Evolutionary conservation across 2,113 vertebrate species (phyloP), one percentile per base, ranked within the genome.

Genomic region (Dipodomys spectabilis): DNA sequence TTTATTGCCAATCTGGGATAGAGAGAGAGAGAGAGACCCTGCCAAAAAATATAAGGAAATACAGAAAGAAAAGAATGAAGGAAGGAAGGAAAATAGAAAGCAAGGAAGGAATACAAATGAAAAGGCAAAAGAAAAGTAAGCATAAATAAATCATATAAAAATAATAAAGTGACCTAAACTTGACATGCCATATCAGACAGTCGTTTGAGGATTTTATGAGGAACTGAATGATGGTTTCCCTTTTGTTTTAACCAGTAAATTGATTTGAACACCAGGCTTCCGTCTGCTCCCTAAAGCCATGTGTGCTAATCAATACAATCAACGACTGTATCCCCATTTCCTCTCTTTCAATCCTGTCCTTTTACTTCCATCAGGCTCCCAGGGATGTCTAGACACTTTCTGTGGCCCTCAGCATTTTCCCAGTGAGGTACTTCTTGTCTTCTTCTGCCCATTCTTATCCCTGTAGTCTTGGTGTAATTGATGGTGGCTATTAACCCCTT

Each of bases 391-490:
- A 6, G 1, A 16, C 30, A 15, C 6, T 10, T 71, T 53, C 32
- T 86, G 15, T 39, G 11, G 25, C 35, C 9, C 64, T 30, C 15
- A 67, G 8, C 16, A 67, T 4, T 20, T 28, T 44, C 73, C 10
- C 72, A 7, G 7, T 27, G 7, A 5, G 30, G 3, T 5, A 1
- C 27, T 6, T 30, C 27, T 32, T 2, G 7, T 53, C 11, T 18
- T 16, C 49, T 39, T 53, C 57, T 67, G 16, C 6, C 18, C 9
- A 2, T 22, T 15, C 39, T 75, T 57, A 32, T 53, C 18, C 44
- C 3, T 5, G 15, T 53, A 18, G 27, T 16, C 30, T 35, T 4
- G 11, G 35, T 67, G 64, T 2, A 65, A 35, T 2, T 28, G 35
- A 23, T 13, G 18, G 23, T 35, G 45, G 80, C 60, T 64, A 16